These are phyloP conservation scores for Terebella lapidaria DNA, from an alignment of 2,888 invertebrate genomes.

Conservation along the genomic window DNA sequence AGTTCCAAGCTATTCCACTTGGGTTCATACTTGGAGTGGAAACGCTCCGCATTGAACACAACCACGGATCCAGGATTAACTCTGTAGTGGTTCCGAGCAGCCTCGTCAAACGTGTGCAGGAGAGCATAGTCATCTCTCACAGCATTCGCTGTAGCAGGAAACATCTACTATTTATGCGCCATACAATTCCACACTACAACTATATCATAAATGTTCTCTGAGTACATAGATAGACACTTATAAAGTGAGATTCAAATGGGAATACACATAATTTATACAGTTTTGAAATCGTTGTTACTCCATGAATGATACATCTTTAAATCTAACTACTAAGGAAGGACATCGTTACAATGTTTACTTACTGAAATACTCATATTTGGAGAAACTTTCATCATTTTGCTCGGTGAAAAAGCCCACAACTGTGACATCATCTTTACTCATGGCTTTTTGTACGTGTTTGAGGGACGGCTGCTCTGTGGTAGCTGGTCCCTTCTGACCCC, in stretches of 20 bases:
- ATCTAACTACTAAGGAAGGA: no score
- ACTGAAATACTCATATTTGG: conserved; percentile 16
- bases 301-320: no score
- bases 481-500: conserved; percentile 54
- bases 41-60: conserved; percentile 56
- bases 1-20: conserved; percentile 39
- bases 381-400: conserved; percentile 48
- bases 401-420: conserved; percentile 58
- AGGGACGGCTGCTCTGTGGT: conserved; percentile 42
- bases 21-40: conserved; percentile 57
- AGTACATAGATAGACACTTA: no score
- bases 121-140: conserved; percentile 55
- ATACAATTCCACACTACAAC: no score
- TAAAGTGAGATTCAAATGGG: no score
- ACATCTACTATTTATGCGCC: no score
- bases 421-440: conserved; percentile 54
- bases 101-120: conserved; percentile 54
- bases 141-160: conserved; percentile 48
- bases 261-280: no score
- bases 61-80: conserved; percentile 51
- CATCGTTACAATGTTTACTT: no score
- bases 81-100: conserved; percentile 40
- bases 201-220: no score
- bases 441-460: conserved; percentile 48
- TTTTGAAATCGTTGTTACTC: no score